phyloP scores from a whole-genome alignment of 64 coral and sea anemone genomes.

The Pocillopora verrucosa region DNA sequence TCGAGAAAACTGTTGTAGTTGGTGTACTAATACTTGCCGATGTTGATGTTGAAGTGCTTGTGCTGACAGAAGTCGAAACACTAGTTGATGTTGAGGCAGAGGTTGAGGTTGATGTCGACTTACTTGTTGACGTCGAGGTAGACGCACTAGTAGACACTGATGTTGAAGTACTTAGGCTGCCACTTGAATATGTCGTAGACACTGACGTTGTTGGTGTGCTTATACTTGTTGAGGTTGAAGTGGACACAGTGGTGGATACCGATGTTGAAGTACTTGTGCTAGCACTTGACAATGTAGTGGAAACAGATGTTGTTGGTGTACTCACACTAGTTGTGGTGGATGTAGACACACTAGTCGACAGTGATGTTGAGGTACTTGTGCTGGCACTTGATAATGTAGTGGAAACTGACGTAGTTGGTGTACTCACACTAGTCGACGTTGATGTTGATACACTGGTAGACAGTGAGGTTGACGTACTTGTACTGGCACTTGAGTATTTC shows the following conservation, averaged over 20 bases:
- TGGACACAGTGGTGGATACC: not conserved
- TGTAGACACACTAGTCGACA: not conserved
- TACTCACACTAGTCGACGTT: constrained; percentile 12
- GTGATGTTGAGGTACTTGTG: not conserved
- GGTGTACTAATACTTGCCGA: constrained; percentile 8
- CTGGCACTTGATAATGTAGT: not conserved
- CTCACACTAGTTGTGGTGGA: not conserved
- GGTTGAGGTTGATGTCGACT: not conserved
- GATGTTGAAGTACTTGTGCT: not conserved
- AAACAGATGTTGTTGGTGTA: not conserved
- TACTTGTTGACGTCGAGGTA: not conserved
- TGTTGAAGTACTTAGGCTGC: not conserved
- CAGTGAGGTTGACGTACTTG: not conserved
- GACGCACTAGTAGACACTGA: constrained; percentile 18
- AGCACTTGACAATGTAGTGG: not conserved
- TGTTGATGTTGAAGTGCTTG: constrained; percentile 19
- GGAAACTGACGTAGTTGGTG: not conserved
- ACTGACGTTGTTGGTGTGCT: not conserved
- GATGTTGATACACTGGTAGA: not conserved
- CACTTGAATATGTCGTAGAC: not conserved
- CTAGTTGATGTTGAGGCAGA: constrained; percentile 17
- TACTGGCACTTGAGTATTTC: not conserved
- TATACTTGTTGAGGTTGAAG: not conserved
- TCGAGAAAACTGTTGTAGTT: not conserved
- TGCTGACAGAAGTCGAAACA: not conserved